Conservation (phyloP, 2,113 vertebrate genomes). For the Malurus elegans region DNA sequence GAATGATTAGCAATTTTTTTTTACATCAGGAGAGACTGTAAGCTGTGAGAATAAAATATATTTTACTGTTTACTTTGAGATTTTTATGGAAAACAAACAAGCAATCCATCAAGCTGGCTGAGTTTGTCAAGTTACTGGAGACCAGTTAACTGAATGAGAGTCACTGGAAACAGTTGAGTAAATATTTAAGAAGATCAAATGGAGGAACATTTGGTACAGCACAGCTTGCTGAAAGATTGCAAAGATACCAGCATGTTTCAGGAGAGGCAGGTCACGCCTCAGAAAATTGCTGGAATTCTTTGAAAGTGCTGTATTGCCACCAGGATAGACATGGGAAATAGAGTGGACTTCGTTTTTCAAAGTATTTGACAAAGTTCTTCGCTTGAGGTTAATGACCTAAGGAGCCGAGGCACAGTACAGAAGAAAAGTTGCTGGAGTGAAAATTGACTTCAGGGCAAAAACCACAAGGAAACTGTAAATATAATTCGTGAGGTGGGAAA, state of each 20-base stretch:
- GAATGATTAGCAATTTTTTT: background rate
- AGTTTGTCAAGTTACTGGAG: constrained; percentile 37
- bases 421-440: constrained; percentile 45
- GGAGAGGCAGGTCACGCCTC: constrained; percentile 38
- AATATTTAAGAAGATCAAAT: constrained; percentile 59
- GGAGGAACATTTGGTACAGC: constrained; percentile 33
- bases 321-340: constrained; percentile 43
- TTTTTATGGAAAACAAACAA: constrained; percentile 30
- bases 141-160: constrained; percentile 50
- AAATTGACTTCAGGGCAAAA: constrained; percentile 63
- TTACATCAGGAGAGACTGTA: background rate
- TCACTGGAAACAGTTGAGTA: constrained; percentile 59
- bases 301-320: constrained; percentile 35
- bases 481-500: constrained; percentile 22
- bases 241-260: constrained; percentile 42
- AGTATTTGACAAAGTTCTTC: constrained; percentile 48
- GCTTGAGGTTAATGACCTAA: constrained; percentile 60
- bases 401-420: constrained; percentile 36
- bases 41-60: constrained; percentile 13
- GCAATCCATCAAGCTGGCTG: background rate
- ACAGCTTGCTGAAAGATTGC: constrained; percentile 53
- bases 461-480: constrained; percentile 46
- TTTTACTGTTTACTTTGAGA: background rate
- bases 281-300: constrained; percentile 50
- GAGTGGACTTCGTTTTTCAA: constrained; percentile 45